phyloP scores from a whole-genome alignment of 2,113 vertebrate species.

The Recurvirostra avosetta region DNA sequence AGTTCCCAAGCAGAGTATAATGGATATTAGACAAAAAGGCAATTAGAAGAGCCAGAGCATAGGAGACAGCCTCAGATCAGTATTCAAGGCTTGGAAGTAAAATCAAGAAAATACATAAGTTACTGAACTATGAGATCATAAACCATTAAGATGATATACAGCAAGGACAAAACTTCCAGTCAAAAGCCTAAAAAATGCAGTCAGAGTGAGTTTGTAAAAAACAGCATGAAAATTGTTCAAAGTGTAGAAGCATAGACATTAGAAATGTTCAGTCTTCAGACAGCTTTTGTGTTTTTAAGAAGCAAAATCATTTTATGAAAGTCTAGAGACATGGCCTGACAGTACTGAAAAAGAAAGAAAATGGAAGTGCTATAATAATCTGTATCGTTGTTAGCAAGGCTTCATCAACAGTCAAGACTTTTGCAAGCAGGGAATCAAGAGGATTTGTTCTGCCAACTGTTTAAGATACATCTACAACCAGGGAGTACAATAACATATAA shows the following conservation, averaged over 20 bases:
- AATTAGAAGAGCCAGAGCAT: background rate
- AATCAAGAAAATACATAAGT: constrained; percentile 22
- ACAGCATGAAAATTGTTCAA: constrained; percentile 24
- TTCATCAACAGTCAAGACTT: background rate
- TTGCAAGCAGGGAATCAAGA: background rate
- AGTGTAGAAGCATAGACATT: background rate
- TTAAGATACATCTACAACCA: background rate
- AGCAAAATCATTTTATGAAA: constrained; percentile 1
- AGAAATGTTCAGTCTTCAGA: background rate
- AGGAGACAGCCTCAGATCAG: background rate
- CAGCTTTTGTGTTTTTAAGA: constrained; percentile 21
- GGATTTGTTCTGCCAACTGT: background rate
- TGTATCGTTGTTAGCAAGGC: background rate
- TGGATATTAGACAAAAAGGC: background rate
- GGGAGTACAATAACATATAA: background rate
- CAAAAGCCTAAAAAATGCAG: background rate
- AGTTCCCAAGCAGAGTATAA: background rate
- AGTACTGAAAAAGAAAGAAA: background rate
- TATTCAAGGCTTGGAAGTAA: constrained; percentile 4
- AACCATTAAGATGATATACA: background rate
- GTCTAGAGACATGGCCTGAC: background rate
- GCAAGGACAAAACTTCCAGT: background rate
- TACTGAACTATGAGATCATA: constrained; percentile 35
- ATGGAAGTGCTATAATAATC: background rate
- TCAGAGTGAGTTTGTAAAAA: constrained; percentile 3